Evolutionary conservation across 1,140 invertebrate genomes (phyloP).

Genomic region (Drosophila virilis): DNA sequence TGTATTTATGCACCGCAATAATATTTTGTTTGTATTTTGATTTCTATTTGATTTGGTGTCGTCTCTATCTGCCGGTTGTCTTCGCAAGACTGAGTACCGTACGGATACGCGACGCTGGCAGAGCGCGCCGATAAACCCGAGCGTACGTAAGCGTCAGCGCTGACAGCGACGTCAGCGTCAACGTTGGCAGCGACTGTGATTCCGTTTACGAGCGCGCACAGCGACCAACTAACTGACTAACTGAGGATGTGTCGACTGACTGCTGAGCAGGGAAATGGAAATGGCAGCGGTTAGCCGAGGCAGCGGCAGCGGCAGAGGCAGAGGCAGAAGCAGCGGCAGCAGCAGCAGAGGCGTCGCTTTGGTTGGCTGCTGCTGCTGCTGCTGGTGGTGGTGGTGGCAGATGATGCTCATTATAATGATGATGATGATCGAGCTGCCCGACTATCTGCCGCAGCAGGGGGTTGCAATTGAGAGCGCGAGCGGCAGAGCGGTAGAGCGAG

Average conservation of each 20-base stretch:
- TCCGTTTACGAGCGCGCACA: constrained; percentile 59
- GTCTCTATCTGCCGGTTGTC: constrained; percentile 83
- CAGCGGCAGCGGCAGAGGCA: too few species aligned
- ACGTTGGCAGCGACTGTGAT: constrained; percentile 39
- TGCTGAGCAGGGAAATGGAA: constrained; percentile 24
- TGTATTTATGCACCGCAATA: background rate
- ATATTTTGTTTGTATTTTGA: constrained; percentile 14
- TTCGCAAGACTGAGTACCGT: constrained; percentile 76
- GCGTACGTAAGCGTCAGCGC: constrained; percentile 28
- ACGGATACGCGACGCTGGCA: constrained; percentile 68
- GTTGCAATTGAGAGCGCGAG: constrained; percentile 52
- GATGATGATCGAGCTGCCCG: constrained; percentile 54
- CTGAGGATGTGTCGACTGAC: constrained; percentile 51
- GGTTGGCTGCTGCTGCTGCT: constrained; percentile 52
- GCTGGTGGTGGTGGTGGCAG: background rate
- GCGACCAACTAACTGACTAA: constrained; percentile 71
- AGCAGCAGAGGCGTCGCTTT: constrained; percentile 38
- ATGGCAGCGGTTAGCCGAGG: constrained; percentile 26
- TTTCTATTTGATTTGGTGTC: constrained; percentile 50
- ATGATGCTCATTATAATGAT: constrained; percentile 37
- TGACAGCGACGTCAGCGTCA: constrained; percentile 9
- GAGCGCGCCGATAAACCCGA: constrained; percentile 47
- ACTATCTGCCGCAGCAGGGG: constrained; percentile 72
- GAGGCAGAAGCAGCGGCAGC: background rate
- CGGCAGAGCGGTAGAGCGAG: constrained; percentile 5